Conservation (phyloP, 2,113 vertebrate species). For the Alexandromys fortis region DNA sequence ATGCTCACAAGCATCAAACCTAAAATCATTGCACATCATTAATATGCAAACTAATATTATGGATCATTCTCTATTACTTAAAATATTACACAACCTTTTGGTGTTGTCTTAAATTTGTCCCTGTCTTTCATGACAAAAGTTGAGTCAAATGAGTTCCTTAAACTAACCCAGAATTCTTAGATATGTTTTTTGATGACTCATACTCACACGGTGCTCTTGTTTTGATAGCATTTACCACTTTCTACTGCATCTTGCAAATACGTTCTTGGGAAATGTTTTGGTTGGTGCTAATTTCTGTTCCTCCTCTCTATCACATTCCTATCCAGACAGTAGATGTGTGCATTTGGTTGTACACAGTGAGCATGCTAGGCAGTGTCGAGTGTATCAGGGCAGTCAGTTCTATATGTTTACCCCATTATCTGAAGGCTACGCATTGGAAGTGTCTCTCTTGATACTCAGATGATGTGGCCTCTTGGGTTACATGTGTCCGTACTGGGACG, state of each 20-base stretch:
- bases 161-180: constrained; percentile 3
- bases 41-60: not conserved
- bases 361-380: not conserved
- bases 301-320: not conserved
- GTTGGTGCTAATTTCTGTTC: not conserved
- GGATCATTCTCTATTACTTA: not conserved
- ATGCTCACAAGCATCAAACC: not conserved
- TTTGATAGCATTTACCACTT: constrained; percentile 44
- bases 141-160: not conserved
- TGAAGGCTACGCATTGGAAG: not conserved
- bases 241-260: constrained; percentile 45
- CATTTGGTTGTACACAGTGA: not conserved
- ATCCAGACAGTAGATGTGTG: not conserved
- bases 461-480: not conserved
- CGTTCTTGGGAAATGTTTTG: constrained; percentile 47
- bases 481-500: not conserved
- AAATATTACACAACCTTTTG: not conserved
- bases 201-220: not conserved
- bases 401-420: not conserved
- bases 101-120: constrained; percentile 28
- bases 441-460: not conserved
- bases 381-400: not conserved
- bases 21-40: not conserved
- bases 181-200: constrained; percentile 19
- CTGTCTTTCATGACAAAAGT: not conserved